These are phyloP conservation scores for Volucella zonaria DNA, from an alignment of 2,888 invertebrate species.

Conservation along the genomic window DNA sequence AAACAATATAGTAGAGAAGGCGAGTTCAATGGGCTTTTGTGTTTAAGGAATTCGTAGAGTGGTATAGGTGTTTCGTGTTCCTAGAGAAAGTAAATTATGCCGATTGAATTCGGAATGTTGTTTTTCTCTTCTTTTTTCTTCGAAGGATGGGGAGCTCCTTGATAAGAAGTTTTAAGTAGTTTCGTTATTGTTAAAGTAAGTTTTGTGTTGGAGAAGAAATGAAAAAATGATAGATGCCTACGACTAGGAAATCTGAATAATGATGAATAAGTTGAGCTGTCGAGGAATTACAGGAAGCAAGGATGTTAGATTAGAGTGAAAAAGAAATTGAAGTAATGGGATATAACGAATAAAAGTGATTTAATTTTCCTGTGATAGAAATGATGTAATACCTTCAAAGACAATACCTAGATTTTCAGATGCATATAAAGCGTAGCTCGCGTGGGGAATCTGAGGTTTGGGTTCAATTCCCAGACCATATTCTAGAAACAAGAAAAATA, in stretches of 20 bases:
- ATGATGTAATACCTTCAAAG: no score
- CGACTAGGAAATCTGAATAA: conserved; percentile 18
- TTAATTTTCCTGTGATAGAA: not conserved
- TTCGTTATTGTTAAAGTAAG: conserved; percentile 44
- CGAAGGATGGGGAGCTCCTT: conserved; percentile 14
- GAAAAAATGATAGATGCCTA: not conserved
- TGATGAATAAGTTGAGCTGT: not conserved
- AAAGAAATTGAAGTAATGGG: conserved; percentile 36
- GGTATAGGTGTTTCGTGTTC: not conserved
- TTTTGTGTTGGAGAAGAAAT: not conserved
- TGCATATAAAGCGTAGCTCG: no score
- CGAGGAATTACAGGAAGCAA: not conserved
- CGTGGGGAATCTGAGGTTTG: no score
- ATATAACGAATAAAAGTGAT: conserved; percentile 14
- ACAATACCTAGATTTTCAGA: no score
- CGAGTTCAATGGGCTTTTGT: conserved; percentile 48
- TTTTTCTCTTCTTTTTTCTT: conserved; percentile 6
- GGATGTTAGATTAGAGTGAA: not conserved
- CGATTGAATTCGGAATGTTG: conserved; percentile 14
- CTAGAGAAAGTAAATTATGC: conserved; percentile 49
- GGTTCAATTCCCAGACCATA: no score
- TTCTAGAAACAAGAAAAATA: no score
- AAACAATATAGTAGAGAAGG: conserved; percentile 30
- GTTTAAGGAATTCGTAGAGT: conserved; percentile 5
- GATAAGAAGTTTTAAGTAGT: conserved; percentile 45